A percentile compares a stretch with the other conserved stretches of the same genome.
phyloP scores from a whole-genome alignment of 2,113 vertebrate species.

The Galemys pyrenaicus region DNA sequence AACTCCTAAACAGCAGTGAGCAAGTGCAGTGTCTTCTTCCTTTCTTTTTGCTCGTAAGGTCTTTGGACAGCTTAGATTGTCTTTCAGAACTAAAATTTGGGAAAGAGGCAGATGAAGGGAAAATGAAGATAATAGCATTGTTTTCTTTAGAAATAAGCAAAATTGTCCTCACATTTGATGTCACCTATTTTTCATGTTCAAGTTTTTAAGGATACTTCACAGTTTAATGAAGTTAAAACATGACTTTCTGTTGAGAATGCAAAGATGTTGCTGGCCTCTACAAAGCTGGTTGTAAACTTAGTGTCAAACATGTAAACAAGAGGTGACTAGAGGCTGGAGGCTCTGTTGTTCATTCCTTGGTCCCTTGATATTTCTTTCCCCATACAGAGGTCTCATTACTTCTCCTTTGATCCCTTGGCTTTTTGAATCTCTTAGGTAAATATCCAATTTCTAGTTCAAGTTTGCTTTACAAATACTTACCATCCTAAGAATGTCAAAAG shows the following conservation, averaged over 20 bases:
- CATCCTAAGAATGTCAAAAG: conserved; percentile 44
- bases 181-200: background rate
- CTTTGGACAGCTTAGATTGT: background rate
- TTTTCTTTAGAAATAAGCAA: conserved; percentile 26
- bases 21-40: background rate
- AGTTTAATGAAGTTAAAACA: background rate
- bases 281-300: background rate
- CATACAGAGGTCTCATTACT: conserved; percentile 71
- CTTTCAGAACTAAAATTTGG: background rate
- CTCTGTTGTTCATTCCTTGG: conserved; percentile 39
- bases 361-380: conserved; percentile 65
- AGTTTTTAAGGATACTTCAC: background rate
- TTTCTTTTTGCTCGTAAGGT: background rate
- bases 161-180: background rate
- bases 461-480: conserved; percentile 26
- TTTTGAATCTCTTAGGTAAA: conserved; percentile 69
- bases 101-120: background rate
- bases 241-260: background rate
- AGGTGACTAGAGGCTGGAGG: conserved; percentile 55
- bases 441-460: conserved; percentile 62
- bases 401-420: conserved; percentile 62
- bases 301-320: conserved; percentile 73
- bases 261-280: background rate
- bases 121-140: background rate
- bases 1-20: background rate